Percentiles rank a stretch among this genome's conserved stretches.
phyloP scores from a whole-genome alignment of 2,113 vertebrate species.

The Gopherus evgoodei region DNA sequence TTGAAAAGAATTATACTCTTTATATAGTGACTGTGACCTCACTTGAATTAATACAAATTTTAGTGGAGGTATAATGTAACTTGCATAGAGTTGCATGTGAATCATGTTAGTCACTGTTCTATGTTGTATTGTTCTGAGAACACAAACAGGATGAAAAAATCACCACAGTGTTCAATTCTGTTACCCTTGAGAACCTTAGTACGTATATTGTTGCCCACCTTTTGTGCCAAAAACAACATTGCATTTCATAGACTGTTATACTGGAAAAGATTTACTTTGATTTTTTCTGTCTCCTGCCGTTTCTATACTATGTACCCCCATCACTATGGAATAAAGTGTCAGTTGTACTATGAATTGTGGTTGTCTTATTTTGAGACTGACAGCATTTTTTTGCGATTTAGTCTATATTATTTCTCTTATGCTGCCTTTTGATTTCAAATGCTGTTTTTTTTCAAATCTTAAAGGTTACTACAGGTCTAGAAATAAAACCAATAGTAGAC shows the following conservation, averaged over 20 bases:
- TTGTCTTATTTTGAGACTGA: conserved; percentile 48
- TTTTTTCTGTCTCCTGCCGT: conserved; percentile 69
- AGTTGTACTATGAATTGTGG: conserved; percentile 63
- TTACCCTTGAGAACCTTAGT: conserved; percentile 52
- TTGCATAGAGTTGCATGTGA: conserved; percentile 75
- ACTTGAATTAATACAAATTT: conserved; percentile 61
- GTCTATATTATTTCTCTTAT: background rate
- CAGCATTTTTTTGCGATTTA: background rate
- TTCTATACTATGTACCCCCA: conserved; percentile 67
- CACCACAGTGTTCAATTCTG: conserved; percentile 51
- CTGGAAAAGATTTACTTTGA: conserved; percentile 65
- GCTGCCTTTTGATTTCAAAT: conserved; percentile 1
- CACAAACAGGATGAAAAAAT: conserved; percentile 66
- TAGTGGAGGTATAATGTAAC: conserved; percentile 68
- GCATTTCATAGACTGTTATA: conserved; percentile 70
- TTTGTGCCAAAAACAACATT: conserved; percentile 80
- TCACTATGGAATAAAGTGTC: conserved; percentile 82
- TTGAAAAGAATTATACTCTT: conserved; percentile 48
- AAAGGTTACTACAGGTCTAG: background rate
- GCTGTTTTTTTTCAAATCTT: background rate
- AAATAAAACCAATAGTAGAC: background rate
- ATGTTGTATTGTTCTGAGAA: conserved; percentile 70
- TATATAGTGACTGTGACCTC: conserved; percentile 66
- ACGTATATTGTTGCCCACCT: conserved; percentile 60
- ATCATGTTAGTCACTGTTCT: conserved; percentile 69